Percentiles rank a stretch among this genome's conserved stretches.
These are phyloP conservation scores for Eupithecia vulgata DNA, from an alignment of 2,888 invertebrate species.

Conservation along the genomic window DNA sequence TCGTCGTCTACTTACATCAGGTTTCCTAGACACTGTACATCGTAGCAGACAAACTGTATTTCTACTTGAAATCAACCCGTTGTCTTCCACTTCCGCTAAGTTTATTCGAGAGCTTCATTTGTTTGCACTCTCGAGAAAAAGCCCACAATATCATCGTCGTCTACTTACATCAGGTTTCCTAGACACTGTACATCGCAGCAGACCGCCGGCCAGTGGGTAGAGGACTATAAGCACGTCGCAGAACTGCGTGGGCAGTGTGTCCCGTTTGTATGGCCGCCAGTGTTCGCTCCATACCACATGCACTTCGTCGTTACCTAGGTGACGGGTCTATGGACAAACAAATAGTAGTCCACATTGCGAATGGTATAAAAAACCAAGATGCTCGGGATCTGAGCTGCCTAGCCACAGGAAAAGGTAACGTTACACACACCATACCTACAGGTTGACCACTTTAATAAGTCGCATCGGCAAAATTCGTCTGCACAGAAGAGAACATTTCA, in stretches of 20 bases:
- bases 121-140: not conserved
- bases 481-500: too few relatives aligned
- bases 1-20: constrained; percentile 86
- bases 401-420: too few relatives aligned
- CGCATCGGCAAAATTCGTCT: too few relatives aligned
- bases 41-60: constrained; percentile 87
- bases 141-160: not conserved
- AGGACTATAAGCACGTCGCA: constrained; percentile 98
- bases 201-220: constrained; percentile 94
- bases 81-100: not conserved
- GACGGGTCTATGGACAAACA: constrained; percentile 86
- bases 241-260: constrained; percentile 99
- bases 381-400: too few relatives aligned
- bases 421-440: too few relatives aligned
- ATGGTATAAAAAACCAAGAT: too few relatives aligned
- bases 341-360: not conserved
- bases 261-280: constrained; percentile 95
- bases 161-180: constrained; percentile 92
- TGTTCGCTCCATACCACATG: constrained; percentile 99
- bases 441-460: too few relatives aligned
- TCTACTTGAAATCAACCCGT: not conserved
- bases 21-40: constrained; percentile 94
- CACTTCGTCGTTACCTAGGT: constrained; percentile 98
- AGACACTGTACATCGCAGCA: constrained; percentile 94
- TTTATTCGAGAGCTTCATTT: not conserved